A percentile compares a stretch with the other conserved stretches of the same genome.
Evolutionary conservation across 2,888 invertebrate genomes (phyloP).

Genomic region (Lysandra coridon): DNA sequence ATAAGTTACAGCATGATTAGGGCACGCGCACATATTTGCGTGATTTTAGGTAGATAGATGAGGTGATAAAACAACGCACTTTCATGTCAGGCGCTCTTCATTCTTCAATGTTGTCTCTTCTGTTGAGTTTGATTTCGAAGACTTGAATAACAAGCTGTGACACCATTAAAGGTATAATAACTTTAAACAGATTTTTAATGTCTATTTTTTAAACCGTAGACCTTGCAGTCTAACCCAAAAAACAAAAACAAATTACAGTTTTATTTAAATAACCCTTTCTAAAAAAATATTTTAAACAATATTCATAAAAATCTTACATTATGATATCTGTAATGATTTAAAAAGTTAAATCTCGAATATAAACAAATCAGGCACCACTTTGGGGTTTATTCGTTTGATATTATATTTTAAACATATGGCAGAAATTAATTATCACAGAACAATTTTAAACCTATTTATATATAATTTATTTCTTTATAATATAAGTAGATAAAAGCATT

Average conservation of each 20-base stretch:
- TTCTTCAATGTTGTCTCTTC: too few species aligned
- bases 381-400: constrained; percentile 38
- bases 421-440: constrained; percentile 48
- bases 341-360: constrained; percentile 37
- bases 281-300: background rate
- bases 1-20: too few species aligned
- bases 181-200: background rate
- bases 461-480: background rate
- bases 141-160: too few species aligned
- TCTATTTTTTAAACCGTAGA: background rate
- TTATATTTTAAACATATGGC: constrained; percentile 39
- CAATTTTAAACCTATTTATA: constrained; percentile 35
- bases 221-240: background rate
- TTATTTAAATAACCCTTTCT: background rate
- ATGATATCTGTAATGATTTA: background rate
- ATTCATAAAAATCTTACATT: background rate
- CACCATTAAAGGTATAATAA: too few species aligned
- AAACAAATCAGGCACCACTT: constrained; percentile 39
- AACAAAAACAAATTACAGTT: background rate
- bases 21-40: too few species aligned
- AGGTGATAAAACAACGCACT: too few species aligned
- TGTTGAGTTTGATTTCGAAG: too few species aligned
- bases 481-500: constrained; percentile 7
- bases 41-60: too few species aligned
- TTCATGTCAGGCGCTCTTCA: too few species aligned